Conservation (phyloP, 2,888 invertebrate species). For the Cepaea hortensis region DNA sequence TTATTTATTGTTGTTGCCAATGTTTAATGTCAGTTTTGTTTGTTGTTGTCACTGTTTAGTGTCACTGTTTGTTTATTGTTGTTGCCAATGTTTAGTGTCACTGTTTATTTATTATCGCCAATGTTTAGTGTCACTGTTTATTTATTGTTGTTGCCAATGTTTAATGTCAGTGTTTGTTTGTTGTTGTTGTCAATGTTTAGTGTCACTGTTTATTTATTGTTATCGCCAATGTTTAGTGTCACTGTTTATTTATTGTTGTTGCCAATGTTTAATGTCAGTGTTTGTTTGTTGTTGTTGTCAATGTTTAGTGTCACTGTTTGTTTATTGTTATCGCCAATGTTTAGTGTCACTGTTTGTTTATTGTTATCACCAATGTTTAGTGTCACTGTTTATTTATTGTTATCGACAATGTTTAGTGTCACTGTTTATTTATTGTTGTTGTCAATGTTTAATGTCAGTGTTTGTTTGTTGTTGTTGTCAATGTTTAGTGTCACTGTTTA, state of each 20-base stretch:
- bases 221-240: slow-evolving; percentile 79
- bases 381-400: slow-evolving; percentile 72
- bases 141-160: background rate
- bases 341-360: background rate
- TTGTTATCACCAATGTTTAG: slow-evolving; percentile 78
- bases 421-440: background rate
- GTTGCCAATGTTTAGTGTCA: background rate
- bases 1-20: background rate
- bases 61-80: background rate
- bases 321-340: background rate
- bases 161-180: background rate
- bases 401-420: background rate
- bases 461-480: background rate
- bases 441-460: background rate
- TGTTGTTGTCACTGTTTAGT: background rate
- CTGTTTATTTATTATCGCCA: background rate
- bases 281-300: background rate
- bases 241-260: background rate
- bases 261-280: background rate
- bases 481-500: background rate
- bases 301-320: background rate
- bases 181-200: background rate
- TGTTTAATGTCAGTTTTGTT: background rate
- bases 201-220: background rate
- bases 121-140: slow-evolving; percentile 81